A percentile compares a stretch with the other conserved stretches of the same genome.
These are phyloP conservation scores for Acanthosepion pharaonis DNA, from an alignment of 2,888 invertebrate genomes.

Conservation along the genomic window DNA sequence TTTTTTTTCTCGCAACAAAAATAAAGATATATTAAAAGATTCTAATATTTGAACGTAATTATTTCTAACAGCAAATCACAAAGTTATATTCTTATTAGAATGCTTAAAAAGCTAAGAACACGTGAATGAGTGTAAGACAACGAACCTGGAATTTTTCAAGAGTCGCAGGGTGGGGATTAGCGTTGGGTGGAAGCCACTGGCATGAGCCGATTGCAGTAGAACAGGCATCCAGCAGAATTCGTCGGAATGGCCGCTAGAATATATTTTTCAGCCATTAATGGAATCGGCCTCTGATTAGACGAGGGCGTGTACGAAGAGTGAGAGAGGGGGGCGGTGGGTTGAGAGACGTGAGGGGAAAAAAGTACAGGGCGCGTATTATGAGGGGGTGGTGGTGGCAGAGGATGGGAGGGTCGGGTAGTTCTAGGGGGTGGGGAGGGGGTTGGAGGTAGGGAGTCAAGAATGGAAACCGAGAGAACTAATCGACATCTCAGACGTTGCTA, in stretches of 20 bases:
- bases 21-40: too few relatives aligned
- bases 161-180: too few relatives aligned
- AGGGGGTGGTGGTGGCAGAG: neutral
- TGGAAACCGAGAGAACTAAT: neutral
- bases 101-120: too few relatives aligned
- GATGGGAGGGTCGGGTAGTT: neutral
- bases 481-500: conserved; percentile 33
- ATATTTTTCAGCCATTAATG: neutral
- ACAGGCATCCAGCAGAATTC: neutral
- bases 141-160: too few relatives aligned
- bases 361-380: neutral
- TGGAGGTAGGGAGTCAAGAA: neutral
- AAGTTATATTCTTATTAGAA: too few relatives aligned
- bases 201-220: neutral
- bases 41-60: too few relatives aligned
- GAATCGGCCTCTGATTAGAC: neutral
- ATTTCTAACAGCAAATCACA: too few relatives aligned
- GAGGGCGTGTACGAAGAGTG: neutral
- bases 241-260: neutral
- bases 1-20: too few relatives aligned
- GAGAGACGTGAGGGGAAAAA: neutral
- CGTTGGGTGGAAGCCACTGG: neutral
- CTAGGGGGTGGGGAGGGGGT: neutral
- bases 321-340: too few relatives aligned
- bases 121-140: too few relatives aligned